phyloP scores from a whole-genome alignment of 2,888 invertebrate genomes.

The Tinea semifulvella region DNA sequence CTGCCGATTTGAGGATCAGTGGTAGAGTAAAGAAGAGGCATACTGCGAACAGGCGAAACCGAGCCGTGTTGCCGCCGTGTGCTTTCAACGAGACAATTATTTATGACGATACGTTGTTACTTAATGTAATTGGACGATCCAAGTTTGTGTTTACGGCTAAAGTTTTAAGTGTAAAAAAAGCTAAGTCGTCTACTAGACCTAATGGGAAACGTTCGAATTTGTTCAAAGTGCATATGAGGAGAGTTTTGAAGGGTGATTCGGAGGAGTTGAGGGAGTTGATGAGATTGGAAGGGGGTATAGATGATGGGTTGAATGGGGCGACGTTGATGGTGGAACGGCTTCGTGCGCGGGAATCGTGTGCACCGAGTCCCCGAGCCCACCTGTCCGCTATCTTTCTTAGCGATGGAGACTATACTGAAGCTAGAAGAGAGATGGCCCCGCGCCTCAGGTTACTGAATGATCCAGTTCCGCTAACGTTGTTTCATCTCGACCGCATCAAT shows the following conservation, averaged over 20 bases:
- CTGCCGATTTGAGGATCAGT: constrained; percentile 52
- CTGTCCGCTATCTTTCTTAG: constrained; percentile 59
- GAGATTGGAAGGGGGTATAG: constrained; percentile 38
- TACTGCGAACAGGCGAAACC: constrained; percentile 45
- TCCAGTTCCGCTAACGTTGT: constrained; percentile 61
- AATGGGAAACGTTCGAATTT: constrained; percentile 46
- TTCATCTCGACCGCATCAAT: constrained; percentile 61
- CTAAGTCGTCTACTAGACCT: constrained; percentile 34
- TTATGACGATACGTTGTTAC: constrained; percentile 58
- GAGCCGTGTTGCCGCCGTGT: constrained; percentile 52
- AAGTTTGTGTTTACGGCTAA: constrained; percentile 63
- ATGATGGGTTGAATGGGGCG: constrained; percentile 47
- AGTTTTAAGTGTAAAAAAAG: constrained; percentile 54
- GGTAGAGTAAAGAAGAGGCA: constrained; percentile 59
- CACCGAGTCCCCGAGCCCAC: constrained; percentile 51
- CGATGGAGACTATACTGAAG: constrained; percentile 36
- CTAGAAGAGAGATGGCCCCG: constrained; percentile 35
- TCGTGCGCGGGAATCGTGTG: constrained; percentile 43
- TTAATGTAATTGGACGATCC: constrained; percentile 58
- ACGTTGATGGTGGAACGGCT: constrained; percentile 44
- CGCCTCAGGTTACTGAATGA: constrained; percentile 48
- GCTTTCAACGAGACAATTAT: constrained; percentile 61
- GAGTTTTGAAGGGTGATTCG: constrained; percentile 54
- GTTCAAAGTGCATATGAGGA: constrained; percentile 52
- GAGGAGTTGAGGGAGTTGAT: constrained; percentile 44